Evolutionary conservation across 2,113 vertebrate genomes (phyloP).

Genomic region (Lepidothrix coronata): DNA sequence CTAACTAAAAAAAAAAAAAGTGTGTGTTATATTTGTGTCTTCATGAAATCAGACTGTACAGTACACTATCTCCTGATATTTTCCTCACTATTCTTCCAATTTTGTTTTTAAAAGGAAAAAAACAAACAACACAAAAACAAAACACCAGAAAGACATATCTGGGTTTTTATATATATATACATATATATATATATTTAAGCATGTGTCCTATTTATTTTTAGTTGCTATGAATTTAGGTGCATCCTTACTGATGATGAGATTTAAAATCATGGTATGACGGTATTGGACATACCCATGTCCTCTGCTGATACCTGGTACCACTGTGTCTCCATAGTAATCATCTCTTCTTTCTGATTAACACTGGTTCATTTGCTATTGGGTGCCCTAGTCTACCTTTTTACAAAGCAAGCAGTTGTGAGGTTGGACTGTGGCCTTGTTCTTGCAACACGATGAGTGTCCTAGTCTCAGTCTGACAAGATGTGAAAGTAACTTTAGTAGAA

Average conservation of each 20-base stretch:
- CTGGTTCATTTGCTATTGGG: not conserved
- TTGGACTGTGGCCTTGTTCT: not conserved
- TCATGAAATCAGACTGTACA: conserved; percentile 40
- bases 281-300: not conserved
- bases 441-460: not conserved
- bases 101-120: not conserved
- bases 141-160: not conserved
- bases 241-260: not conserved
- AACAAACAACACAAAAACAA: not conserved
- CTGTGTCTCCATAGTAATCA: not conserved
- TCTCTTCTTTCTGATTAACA: not conserved
- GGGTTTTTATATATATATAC: not conserved
- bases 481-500: not conserved
- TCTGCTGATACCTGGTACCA: not conserved
- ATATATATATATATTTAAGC: not conserved
- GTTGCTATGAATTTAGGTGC: not conserved
- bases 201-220: not conserved
- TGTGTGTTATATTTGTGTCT: conserved; percentile 1
- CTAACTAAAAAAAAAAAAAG: not conserved
- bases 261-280: not conserved
- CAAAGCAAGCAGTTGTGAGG: not conserved
- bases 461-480: not conserved
- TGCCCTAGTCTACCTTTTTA: not conserved
- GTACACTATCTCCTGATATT: conserved; percentile 35
- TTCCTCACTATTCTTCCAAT: conserved; percentile 14